Evolutionary conservation across 1,140 invertebrate species (phyloP), one percentile per base, ranked within the genome.

Genomic region (Ooceraea biroi): DNA sequence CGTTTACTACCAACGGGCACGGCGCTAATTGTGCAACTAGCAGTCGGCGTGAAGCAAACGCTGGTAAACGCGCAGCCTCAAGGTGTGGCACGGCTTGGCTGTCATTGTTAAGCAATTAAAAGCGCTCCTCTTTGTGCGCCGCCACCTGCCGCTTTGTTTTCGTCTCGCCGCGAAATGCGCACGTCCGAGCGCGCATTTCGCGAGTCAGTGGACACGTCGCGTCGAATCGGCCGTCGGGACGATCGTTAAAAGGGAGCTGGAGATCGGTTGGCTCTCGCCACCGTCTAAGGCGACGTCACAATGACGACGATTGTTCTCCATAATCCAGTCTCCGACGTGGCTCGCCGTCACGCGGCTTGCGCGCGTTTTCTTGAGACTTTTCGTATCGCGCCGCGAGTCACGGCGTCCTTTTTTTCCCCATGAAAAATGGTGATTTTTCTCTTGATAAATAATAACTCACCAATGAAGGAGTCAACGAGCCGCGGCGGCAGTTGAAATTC

Each of bases 101-200:
- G 82, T 52, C 85, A 93, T 94, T 94, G 93, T 94, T 78, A 83
- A 65, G 90, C 92, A 94, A 94, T 94, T 94, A 94, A 94, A 94
- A 91, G 92, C 91, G 87, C 85, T 88, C 89, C 86, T 91, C 88
- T 91, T 92, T 93, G 91, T 92, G 14, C 27, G 71, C 80, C 87
- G 87, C 91, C 93, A 94, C 93, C 93, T 94, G 93, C 93, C 85
- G 57, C 82, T 85, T 90, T 91, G 89, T 92, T 88, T 88, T 83
- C 91, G 90, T 88, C 86, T 91, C 58, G 83, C 55, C 44, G 52
- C 60, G 22, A 65, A 86, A 73, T 80, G 71, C 52, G 78, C 87
- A 87, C 90, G 92, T 91, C 83, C 80, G 77, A 88, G 71, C 83
- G 80, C 58, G 83, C 91, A 89, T 93, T 94, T 93, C 85, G 89